Base-by-base conservation (phyloP, 2,888 invertebrate species). In the Alloscopus bannaensis region DNA sequence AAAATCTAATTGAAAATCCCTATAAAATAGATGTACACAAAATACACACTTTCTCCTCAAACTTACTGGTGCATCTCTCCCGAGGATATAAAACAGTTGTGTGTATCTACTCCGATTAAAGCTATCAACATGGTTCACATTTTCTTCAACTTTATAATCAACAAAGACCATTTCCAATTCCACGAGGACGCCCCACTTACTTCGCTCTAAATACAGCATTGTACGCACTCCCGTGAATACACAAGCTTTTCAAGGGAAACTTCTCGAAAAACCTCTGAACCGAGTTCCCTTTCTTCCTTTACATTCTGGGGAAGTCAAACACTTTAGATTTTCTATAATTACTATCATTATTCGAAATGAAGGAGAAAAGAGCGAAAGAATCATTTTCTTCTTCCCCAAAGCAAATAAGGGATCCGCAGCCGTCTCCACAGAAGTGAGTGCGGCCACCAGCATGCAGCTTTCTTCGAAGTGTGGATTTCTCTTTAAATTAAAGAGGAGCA, bases 301-400 rank as follows among this genome's bases (percentile, higher is more conserved):
- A 68, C 26, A 3, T 11, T 64, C 52, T 24, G 16, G 52, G 59
- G 31, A 72, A 68, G 66, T 60, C 72, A 71, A 72, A 78, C 72
- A 72, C 79, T 72, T 76, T 60, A 60, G 69, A 76, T 76, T 69
- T 76, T 69, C 76, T 52, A 76, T 76, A 76, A 76, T 76, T 80
- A 73, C 73, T 80, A 68, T 80, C 78, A 70, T 78, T 78, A 78
- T 70, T 78, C 42, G 78, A 18, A 52, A 69, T 69, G 68, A 50
- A 69, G n/a, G 36, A 36, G 40, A 52, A 18, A 28, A 42, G 65
- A 73, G 64, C 2, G 29, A 52, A 57, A 75, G 68, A 62, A 62
- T 69, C 52, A 60, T 62, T 62, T 76, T 50, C 76, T 62, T 62
- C 52, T 69, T 76, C 76, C 69, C 76, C 45, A 50, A 31, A 66